phyloP scores from a whole-genome alignment of 2,797 vertebrate species.

The Hydrocynus forskahlii region DNA sequence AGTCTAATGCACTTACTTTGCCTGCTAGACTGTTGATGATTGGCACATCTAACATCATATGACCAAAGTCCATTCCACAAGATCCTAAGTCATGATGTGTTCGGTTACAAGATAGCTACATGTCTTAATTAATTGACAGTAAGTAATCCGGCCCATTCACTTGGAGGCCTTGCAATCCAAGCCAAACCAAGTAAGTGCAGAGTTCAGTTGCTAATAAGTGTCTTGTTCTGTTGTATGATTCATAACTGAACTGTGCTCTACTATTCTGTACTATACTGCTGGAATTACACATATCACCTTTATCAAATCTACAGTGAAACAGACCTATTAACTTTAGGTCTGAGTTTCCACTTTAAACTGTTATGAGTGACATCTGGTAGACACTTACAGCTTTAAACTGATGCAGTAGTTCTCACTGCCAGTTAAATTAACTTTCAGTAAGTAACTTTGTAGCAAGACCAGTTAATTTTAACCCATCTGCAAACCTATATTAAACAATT shows the following conservation, averaged over 20 bases:
- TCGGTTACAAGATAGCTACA: background rate
- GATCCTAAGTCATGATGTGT: background rate
- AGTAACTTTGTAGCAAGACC: background rate
- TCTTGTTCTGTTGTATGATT: background rate
- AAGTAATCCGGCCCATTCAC: background rate
- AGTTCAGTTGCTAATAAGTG: background rate
- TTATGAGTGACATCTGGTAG: no score
- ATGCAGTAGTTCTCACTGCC: no score
- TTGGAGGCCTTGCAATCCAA: background rate
- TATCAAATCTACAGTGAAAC: no score
- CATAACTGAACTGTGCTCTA: no score
- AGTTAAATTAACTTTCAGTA: background rate
- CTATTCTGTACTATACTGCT: no score
- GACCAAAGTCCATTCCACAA: background rate
- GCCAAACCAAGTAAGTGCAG: background rate
- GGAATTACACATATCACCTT: no score
- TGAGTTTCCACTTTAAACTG: no score
- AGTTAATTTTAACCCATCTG: background rate
- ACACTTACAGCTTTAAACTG: no score
- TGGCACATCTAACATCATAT: background rate
- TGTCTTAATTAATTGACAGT: no score
- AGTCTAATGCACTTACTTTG: slow-evolving; percentile 8
- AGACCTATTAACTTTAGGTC: no score
- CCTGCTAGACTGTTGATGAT: background rate
- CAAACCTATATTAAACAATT: background rate